These are phyloP conservation scores for Coluber constrictor DNA, from an alignment of 2,797 vertebrate genomes.

Conservation along the genomic window DNA sequence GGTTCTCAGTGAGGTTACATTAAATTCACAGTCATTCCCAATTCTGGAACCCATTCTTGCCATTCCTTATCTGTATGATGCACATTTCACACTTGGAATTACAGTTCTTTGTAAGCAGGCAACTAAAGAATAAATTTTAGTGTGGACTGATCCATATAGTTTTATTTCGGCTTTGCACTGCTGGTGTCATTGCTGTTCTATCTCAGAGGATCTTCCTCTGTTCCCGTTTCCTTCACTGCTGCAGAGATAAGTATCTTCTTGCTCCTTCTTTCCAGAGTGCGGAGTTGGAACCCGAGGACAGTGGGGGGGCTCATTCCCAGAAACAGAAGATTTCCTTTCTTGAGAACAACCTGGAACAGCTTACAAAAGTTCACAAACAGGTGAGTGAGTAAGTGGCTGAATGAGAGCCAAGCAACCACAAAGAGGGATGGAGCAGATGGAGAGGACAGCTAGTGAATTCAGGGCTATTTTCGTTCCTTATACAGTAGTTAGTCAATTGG, in stretches of 20 bases:
- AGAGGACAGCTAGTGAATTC: not conserved
- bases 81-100: not conserved
- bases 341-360: conserved; percentile 97
- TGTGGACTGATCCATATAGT: not conserved
- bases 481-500: not conserved
- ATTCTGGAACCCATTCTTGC: not conserved
- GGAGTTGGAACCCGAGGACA: conserved; percentile 85
- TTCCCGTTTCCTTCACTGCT: not conserved
- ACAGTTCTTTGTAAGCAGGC: not conserved
- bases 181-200: not conserved
- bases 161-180: not conserved
- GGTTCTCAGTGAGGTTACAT: not conserved
- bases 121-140: not conserved
- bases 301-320: conserved; percentile 88
- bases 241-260: not conserved
- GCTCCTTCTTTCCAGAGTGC: conserved; percentile 74
- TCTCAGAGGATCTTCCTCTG: not conserved
- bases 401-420: not conserved
- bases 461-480: not conserved
- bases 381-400: conserved; percentile 72
- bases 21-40: not conserved
- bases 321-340: conserved; percentile 98
- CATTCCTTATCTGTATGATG: not conserved
- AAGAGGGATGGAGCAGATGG: not conserved
- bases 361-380: conserved; percentile 98